Conservation (phyloP, 2,888 invertebrate genomes). For the Cataglyphis altisquamis region DNA sequence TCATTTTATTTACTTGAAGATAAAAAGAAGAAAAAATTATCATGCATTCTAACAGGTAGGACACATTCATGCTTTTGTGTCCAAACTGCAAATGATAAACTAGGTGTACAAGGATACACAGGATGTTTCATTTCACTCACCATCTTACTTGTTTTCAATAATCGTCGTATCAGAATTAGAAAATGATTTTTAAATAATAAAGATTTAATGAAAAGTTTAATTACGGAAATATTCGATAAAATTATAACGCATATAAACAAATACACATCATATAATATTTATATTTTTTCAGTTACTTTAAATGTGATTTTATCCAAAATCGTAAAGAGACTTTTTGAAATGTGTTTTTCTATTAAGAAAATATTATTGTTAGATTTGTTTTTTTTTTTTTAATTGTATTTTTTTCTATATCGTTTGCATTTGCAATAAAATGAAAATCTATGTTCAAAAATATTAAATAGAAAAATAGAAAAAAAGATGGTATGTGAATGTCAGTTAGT, state of each 20-base stretch:
- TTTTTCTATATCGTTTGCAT: neutral
- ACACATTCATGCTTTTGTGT: conserved; percentile 26
- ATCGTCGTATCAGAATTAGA: neutral
- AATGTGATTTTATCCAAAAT: neutral
- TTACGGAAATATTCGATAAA: neutral
- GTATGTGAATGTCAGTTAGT: neutral
- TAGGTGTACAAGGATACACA: conserved; percentile 8
- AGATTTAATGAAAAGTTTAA: neutral
- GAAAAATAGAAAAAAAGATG: neutral
- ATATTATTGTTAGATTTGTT: neutral
- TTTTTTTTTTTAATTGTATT: neutral
- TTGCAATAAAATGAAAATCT: neutral
- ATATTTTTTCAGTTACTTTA: neutral
- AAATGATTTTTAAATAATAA: neutral
- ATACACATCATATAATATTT: neutral
- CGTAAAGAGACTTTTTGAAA: neutral
- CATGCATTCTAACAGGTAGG: neutral
- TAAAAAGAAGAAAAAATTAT: conserved; percentile 10
- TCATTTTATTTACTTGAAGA: conserved; percentile 4
- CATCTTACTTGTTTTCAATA: neutral
- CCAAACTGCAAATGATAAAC: conserved; percentile 25
- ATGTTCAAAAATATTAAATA: neutral
- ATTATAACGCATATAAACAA: neutral
- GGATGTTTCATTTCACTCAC: conserved; percentile 5
- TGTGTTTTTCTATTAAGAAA: neutral